Conservation (phyloP, 2,797 vertebrate genomes). For the Neoniphon sammara region DNA sequence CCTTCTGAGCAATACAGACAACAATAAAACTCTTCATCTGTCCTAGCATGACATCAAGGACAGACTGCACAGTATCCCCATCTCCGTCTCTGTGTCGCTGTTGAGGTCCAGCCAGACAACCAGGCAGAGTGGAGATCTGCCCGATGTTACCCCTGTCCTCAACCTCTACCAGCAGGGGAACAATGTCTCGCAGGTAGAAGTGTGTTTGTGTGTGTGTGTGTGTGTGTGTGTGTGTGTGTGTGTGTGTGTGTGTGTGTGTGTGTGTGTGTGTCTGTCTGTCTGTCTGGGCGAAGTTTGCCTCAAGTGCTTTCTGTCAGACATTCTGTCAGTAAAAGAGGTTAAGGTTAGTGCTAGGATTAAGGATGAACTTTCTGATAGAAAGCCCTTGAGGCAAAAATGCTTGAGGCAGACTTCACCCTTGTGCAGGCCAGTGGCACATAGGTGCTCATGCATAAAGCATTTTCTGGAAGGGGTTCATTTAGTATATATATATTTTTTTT, state of each 20-base stretch:
- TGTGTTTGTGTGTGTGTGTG: background rate
- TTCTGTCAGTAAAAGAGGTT: no score
- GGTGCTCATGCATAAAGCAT: no score
- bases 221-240: background rate
- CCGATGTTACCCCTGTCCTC: constrained; percentile 85
- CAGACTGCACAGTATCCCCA: constrained; percentile 85
- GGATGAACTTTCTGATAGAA: no score
- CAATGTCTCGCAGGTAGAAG: constrained; percentile 79
- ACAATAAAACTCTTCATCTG: background rate
- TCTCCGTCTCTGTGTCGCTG: constrained; percentile 85
- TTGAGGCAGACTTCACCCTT: no score
- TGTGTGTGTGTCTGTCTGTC: background rate
- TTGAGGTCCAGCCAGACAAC: constrained; percentile 66
- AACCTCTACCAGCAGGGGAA: constrained; percentile 83
- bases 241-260: background rate
- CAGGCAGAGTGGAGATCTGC: constrained; percentile 71
- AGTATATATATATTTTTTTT: no score
- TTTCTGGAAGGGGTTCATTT: no score
- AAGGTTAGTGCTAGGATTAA: no score
- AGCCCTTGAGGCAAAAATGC: no score
- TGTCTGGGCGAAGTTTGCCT: no score
- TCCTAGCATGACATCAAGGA: constrained; percentile 87
- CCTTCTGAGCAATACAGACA: no score
- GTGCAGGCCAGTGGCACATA: no score
- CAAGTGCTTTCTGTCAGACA: no score